These are phyloP conservation scores for Etheostoma nigrum DNA, from an alignment of 2,797 vertebrate species.

Conservation along the genomic window DNA sequence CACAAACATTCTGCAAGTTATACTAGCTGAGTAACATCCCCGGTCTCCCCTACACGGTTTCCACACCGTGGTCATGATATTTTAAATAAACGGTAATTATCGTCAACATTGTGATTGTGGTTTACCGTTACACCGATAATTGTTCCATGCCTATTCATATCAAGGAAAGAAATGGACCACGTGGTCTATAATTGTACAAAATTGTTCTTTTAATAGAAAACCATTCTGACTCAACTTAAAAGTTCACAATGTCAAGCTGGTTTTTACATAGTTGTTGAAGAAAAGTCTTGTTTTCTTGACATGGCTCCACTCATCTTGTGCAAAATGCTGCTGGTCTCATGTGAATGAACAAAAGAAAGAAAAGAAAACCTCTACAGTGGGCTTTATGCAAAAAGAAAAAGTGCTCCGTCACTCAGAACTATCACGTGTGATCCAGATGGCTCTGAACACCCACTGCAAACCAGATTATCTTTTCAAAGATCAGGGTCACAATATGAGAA, in stretches of 20 bases:
- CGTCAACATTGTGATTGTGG: too few species aligned
- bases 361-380: constrained; percentile 74
- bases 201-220: constrained; percentile 91
- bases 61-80: too few species aligned
- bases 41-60: too few species aligned
- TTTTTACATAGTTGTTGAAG: constrained; percentile 77
- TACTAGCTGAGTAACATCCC: too few species aligned
- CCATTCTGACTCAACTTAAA: constrained; percentile 87
- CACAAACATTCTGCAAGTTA: too few species aligned
- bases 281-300: constrained; percentile 84
- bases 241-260: constrained; percentile 81
- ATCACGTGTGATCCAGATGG: not conserved
- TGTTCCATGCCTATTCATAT: too few species aligned
- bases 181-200: constrained; percentile 54
- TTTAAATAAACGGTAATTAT: too few species aligned
- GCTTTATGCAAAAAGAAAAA: constrained; percentile 11
- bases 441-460: constrained; percentile 1
- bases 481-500: not conserved
- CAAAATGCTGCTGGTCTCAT: constrained; percentile 92
- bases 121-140: too few species aligned
- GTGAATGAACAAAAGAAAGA: constrained; percentile 82
- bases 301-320: constrained; percentile 88
- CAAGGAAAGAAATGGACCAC: not conserved
- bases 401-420: constrained; percentile 57
- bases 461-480: constrained; percentile 34